Evolutionary conservation across 2,888 invertebrate species (phyloP).

Genomic region (Xestia xanthographa): DNA sequence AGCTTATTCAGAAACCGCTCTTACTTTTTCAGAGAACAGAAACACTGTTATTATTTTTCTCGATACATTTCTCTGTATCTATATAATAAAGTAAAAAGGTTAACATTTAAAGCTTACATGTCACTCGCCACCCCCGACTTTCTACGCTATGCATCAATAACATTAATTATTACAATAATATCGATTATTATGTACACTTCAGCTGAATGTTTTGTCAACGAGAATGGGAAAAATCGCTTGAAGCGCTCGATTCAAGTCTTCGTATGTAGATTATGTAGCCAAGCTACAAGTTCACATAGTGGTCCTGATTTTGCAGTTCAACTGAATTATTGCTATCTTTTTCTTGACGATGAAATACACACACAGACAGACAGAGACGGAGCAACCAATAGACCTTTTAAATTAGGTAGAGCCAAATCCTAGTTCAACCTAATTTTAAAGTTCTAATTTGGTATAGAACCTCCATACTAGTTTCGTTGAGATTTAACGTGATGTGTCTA

Average conservation of each 20-base stretch:
- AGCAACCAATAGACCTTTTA: not conserved
- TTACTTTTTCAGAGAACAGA: not conserved
- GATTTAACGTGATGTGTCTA: not conserved
- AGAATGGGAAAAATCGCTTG: constrained; percentile 14
- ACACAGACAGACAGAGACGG: not conserved
- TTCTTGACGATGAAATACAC: not conserved
- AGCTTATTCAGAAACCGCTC: not conserved
- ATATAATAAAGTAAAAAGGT: constrained; percentile 21
- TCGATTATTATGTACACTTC: constrained; percentile 50
- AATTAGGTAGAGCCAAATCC: not conserved
- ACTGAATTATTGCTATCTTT: constrained; percentile 7
- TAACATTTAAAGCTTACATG: constrained; percentile 64
- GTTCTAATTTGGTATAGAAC: not conserved
- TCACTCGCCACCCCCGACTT: constrained; percentile 33
- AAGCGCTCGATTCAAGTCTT: constrained; percentile 15
- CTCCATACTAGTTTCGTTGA: not conserved
- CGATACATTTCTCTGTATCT: constrained; percentile 15
- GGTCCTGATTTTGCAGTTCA: not conserved
- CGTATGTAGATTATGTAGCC: not conserved
- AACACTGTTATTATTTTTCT: not conserved
- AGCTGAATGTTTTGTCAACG: constrained; percentile 31
- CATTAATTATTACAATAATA: constrained; percentile 49
- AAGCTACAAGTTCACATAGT: not conserved
- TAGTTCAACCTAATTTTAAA: not conserved
- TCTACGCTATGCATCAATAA: constrained; percentile 52